phyloP scores from a whole-genome alignment of 2,113 vertebrate genomes.

The Felis catus region F.catus_Fca126_mat1.0 CM031415.1:85381501-85382000 shows the following conservation, averaged over 20 bases:
- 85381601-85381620: not conserved
- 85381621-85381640: conserved; percentile 8
- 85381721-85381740: not conserved
- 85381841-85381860: not conserved
- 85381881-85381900: not conserved
- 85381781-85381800: not conserved
- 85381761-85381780: not conserved
- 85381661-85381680: not conserved
- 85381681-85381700: not conserved
- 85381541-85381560: not conserved
- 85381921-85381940: not conserved
- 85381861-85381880: not conserved
- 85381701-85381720: conserved; percentile 16
- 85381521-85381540: not conserved
- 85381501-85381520: not conserved
- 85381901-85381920: not conserved
- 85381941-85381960: not conserved
- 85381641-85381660: not conserved
- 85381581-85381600: conserved; percentile 34
- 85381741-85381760: not conserved
- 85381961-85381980: not conserved
- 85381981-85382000: conserved; percentile 20
- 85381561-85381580: not conserved
- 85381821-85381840: not conserved
- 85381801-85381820: not conserved